These are phyloP conservation scores for Pyralis farinalis DNA, from an alignment of 2,888 invertebrate genomes.

Conservation along the genomic window DNA sequence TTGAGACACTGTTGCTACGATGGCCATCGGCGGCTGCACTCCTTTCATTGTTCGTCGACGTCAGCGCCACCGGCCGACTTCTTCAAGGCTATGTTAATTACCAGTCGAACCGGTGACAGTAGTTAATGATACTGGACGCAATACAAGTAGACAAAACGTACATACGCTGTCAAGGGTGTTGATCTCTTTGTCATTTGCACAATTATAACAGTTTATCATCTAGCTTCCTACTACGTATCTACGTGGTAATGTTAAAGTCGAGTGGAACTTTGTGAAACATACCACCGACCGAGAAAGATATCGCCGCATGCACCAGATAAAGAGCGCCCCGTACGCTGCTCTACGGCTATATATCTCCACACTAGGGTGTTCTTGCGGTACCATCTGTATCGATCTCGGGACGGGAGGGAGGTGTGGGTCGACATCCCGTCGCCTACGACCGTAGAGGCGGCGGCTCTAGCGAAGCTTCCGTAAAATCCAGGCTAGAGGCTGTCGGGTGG, in stretches of 20 bases:
- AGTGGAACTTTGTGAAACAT: too few relatives aligned
- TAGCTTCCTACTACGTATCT: too few relatives aligned
- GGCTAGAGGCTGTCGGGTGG: constrained; percentile 72
- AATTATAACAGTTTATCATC: too few relatives aligned
- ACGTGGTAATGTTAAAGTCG: too few relatives aligned
- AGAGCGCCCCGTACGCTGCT: constrained; percentile 33
- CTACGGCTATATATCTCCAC: constrained; percentile 42
- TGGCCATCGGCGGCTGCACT: constrained; percentile 61
- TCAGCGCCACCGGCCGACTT: constrained; percentile 35
- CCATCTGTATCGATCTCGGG: constrained; percentile 77
- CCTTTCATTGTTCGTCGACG: constrained; percentile 50
- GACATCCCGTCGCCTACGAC: constrained; percentile 69
- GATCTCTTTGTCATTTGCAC: background rate
- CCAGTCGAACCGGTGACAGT: constrained; percentile 56
- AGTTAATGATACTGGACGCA: constrained; percentile 46
- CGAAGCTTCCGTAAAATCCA: constrained; percentile 70
- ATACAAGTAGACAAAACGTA: constrained; percentile 18
- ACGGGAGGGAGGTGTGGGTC: constrained; percentile 73
- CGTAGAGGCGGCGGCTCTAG: constrained; percentile 56
- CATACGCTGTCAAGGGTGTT: constrained; percentile 10
- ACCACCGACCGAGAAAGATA: constrained; percentile 14
- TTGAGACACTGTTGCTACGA: constrained; percentile 55
- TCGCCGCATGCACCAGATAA: constrained; percentile 32
- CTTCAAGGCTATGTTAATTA: constrained; percentile 71
- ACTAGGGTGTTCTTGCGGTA: constrained; percentile 66